These are phyloP conservation scores for Argya squamiceps DNA, from an alignment of 2,797 vertebrate genomes.

Conservation along the genomic window DNA sequence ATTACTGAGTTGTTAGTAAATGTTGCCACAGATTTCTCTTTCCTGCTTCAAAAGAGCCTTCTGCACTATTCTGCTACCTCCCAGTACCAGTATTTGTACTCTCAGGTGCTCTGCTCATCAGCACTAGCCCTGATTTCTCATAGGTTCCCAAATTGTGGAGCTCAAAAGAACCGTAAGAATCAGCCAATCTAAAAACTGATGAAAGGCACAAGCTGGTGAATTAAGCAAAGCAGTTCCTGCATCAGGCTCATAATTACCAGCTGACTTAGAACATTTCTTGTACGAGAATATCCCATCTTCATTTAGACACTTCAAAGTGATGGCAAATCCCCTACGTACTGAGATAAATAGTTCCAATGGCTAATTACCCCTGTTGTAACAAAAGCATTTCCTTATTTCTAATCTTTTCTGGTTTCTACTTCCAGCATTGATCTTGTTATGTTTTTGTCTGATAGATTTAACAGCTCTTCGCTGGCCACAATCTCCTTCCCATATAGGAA, in stretches of 20 bases:
- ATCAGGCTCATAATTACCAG: slow-evolving; percentile 55
- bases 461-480: slow-evolving; percentile 22
- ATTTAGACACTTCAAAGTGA: slow-evolving; percentile 64
- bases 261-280: slow-evolving; percentile 65
- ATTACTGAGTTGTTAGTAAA: neutral
- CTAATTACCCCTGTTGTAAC: slow-evolving; percentile 54
- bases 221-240: slow-evolving; percentile 58
- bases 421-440: slow-evolving; percentile 50
- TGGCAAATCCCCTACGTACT: slow-evolving; percentile 25
- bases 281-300: slow-evolving; percentile 61
- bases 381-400: slow-evolving; percentile 56
- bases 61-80: neutral
- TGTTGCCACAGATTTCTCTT: neutral
- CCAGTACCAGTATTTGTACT: neutral
- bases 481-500: neutral
- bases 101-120: slow-evolving; percentile 36
- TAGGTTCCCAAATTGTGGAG: slow-evolving; percentile 31
- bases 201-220: slow-evolving; percentile 65
- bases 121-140: slow-evolving; percentile 18
- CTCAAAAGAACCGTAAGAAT: slow-evolving; percentile 47
- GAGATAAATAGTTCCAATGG: slow-evolving; percentile 51
- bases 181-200: slow-evolving; percentile 57
- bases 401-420: slow-evolving; percentile 53
- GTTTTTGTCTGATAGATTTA: slow-evolving; percentile 40
- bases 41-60: neutral